A percentile compares a stretch with the other conserved stretches of the same genome.
These are phyloP conservation scores for Torymus texanus DNA, from an alignment of 2,888 invertebrate species.

Conservation along the genomic window DNA sequence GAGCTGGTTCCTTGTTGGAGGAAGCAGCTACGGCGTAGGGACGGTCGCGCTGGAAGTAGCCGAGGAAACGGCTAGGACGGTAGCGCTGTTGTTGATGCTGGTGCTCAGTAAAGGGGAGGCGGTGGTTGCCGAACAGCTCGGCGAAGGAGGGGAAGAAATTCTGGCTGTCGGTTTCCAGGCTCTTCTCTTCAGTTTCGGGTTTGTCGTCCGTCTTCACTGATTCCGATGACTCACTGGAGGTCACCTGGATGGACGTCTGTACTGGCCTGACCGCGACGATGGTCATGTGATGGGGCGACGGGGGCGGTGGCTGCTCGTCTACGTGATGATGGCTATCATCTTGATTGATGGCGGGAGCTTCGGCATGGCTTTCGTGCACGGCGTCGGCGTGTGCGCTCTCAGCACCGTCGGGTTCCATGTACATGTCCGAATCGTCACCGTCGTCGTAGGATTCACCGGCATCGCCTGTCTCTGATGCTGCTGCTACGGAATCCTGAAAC, in stretches of 20 bases:
- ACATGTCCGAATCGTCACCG: slow-evolving; percentile 75
- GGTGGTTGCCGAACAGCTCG: slow-evolving; percentile 80
- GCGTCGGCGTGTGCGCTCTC: slow-evolving; percentile 60
- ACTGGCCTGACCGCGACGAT: slow-evolving; percentile 59
- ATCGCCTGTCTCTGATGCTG: slow-evolving; percentile 67
- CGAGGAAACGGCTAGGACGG: slow-evolving; percentile 72
- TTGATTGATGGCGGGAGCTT: neutral
- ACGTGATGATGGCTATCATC: neutral
- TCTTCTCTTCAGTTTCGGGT: slow-evolving; percentile 69
- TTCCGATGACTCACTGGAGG: slow-evolving; percentile 49
- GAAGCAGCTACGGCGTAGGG: slow-evolving; percentile 66
- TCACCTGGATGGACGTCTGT: slow-evolving; percentile 58
- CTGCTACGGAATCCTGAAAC: slow-evolving; percentile 70
- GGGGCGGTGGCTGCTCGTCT: slow-evolving; percentile 5
- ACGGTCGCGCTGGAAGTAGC: slow-evolving; percentile 72
- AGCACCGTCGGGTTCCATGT: slow-evolving; percentile 73
- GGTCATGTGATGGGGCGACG: slow-evolving; percentile 29
- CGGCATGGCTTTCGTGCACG: slow-evolving; percentile 38
- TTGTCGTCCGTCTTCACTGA: slow-evolving; percentile 46
- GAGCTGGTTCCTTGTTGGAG: slow-evolving; percentile 76
- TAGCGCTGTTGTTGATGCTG: slow-evolving; percentile 70
- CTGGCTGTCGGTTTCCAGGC: slow-evolving; percentile 80
- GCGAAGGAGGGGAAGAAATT: slow-evolving; percentile 88
- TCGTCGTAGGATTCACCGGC: slow-evolving; percentile 72
- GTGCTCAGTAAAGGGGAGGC: slow-evolving; percentile 80